Evolutionary conservation across 2,888 invertebrate genomes (phyloP).

Genomic region (Leucania comma): DNA sequence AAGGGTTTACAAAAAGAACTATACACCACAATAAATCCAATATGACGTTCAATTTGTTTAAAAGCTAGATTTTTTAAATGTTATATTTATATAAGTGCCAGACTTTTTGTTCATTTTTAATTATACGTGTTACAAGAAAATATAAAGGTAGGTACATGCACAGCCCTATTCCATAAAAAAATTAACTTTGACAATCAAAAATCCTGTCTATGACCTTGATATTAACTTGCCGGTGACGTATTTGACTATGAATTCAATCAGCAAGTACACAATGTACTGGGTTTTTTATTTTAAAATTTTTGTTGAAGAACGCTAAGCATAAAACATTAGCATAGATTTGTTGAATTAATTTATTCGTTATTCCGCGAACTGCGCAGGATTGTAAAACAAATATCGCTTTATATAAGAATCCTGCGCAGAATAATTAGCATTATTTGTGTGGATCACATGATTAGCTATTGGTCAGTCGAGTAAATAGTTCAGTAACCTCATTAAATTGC

Average conservation of each 20-base stretch:
- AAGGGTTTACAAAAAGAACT: too few relatives aligned
- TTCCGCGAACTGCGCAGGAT: slow-evolving; percentile 33
- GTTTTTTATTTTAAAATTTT: slow-evolving; percentile 11
- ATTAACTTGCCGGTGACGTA: slow-evolving; percentile 25
- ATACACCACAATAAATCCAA: too few relatives aligned
- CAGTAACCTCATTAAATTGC: slow-evolving; percentile 30
- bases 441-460: slow-evolving; percentile 8
- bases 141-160: background rate
- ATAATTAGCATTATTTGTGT: slow-evolving; percentile 3
- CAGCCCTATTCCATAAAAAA: background rate
- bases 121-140: too few relatives aligned
- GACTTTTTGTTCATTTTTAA: too few relatives aligned
- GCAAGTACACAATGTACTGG: background rate
- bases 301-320: slow-evolving; percentile 1
- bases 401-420: slow-evolving; percentile 23
- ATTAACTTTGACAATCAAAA: slow-evolving; percentile 7
- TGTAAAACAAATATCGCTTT: slow-evolving; percentile 17
- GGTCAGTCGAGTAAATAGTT: slow-evolving; percentile 25
- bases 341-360: slow-evolving; percentile 16
- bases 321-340: slow-evolving; percentile 21
- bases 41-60: too few relatives aligned
- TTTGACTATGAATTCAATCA: slow-evolving; percentile 9
- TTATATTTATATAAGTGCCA: too few relatives aligned
- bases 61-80: too few relatives aligned
- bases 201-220: slow-evolving; percentile 17